phyloP scores from a whole-genome alignment of 2,888 invertebrate genomes.

The Cyaniris semiargus region DNA sequence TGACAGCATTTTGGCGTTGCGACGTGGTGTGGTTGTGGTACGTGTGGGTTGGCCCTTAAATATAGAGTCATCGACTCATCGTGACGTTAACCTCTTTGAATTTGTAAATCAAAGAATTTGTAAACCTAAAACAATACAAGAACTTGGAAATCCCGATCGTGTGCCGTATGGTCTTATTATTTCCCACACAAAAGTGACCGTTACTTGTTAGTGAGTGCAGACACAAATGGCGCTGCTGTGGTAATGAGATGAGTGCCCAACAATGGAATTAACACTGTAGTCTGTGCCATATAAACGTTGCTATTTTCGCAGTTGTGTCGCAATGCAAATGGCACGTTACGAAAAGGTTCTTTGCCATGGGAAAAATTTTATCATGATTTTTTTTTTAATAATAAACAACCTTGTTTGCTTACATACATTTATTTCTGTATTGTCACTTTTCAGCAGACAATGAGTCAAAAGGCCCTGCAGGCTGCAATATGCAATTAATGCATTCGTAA shows the following conservation, averaged over 20 bases:
- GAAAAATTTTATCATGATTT: background rate
- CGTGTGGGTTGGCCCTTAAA: too few species aligned
- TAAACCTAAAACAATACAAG: background rate
- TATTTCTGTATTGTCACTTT: background rate
- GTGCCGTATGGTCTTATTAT: background rate
- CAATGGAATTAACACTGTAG: constrained; percentile 15
- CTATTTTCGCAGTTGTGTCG: background rate
- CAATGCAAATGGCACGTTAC: background rate
- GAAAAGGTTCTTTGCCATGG: background rate
- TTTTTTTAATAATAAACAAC: background rate
- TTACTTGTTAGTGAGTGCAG: background rate
- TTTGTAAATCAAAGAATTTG: background rate
- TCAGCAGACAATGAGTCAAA: background rate
- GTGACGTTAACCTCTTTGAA: background rate
- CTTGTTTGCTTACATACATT: background rate
- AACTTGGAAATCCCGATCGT: background rate
- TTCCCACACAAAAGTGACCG: background rate
- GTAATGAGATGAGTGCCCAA: background rate
- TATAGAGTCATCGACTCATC: background rate
- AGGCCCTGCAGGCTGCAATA: background rate
- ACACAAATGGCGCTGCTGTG: background rate
- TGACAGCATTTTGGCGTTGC: too few species aligned
- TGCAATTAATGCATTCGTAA: background rate
- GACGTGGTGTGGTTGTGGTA: too few species aligned
- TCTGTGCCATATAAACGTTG: background rate